Base-by-base conservation (phyloP, 2,888 invertebrate species). In the Pegoplata infirma region DNA sequence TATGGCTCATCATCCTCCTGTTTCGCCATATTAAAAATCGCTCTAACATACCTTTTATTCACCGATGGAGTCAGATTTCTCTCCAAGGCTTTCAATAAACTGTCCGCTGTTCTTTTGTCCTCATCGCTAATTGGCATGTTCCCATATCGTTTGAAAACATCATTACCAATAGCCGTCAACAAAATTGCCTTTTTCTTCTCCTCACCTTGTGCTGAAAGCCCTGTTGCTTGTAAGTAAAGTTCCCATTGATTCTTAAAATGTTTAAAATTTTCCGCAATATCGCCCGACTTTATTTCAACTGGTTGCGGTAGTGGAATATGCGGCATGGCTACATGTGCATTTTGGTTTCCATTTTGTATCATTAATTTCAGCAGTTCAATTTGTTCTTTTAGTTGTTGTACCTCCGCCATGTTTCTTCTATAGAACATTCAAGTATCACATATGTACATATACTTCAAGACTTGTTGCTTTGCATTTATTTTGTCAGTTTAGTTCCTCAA, bases 111-210 rank as follows among this genome's bases (percentile, higher is more conserved):
- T n/a, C 44, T 44, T 7, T 59, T 59, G n/a, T 59, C 59, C 23
- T 59, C 46, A 0, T 59, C 59, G n/a, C 14, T 14, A 23, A 59
- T 59, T 8, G 44, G 59, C 59, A 59, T 44, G 21, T 59, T 23
- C 4, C 21, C 40, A 46, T 46, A 59, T 23, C 25, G 3, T 23
- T 8, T 59, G 8, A 46, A 44, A 3, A 51, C 23, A 1, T 3
- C 21, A 23, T 21, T 21, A 7, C 51, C 51, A 2, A 51, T 23
- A 0, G 21, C 12, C 8, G 51, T 23, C 1, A 51, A 10, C n/a
- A 19, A 51, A 23, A 36, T 12, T 5, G 51, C 12, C 4, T 51
- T 23, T 12, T 51, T 21, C 23, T 21, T 21, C 10, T 23, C 51
- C 12, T 51, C 51, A 21, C 23, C 12, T 12, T 51, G 51, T 12